Conservation (phyloP, 2,797 vertebrate genomes). For the Gouania willdenowi region DNA sequence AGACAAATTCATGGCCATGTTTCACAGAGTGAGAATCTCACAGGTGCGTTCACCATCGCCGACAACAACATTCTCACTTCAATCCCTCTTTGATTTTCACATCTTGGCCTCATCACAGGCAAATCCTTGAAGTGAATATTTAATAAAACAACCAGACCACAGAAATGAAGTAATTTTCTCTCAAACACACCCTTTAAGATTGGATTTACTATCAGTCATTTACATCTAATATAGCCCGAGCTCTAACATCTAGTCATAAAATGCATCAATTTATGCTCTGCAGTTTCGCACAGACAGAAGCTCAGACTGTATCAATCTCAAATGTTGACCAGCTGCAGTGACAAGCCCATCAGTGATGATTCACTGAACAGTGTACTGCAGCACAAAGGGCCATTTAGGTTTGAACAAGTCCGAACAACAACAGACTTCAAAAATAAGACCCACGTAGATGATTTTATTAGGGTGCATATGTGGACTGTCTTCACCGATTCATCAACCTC, state of each 20-base stretch:
- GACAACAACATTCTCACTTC: constrained; percentile 46
- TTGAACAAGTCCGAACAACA: constrained; percentile 41
- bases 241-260: constrained; percentile 63
- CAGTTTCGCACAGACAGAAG: constrained; percentile 38
- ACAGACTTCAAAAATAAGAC: constrained; percentile 29
- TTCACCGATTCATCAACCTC: constrained; percentile 3
- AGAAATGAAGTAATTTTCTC: constrained; percentile 64
- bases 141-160: constrained; percentile 45
- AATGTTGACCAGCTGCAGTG: constrained; percentile 58
- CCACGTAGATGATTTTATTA: constrained; percentile 32
- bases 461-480: constrained; percentile 8
- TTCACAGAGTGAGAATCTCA: constrained; percentile 28
- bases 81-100: constrained; percentile 43
- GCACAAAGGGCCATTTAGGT: constrained; percentile 45
- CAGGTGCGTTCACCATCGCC: constrained; percentile 39
- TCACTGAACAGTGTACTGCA: constrained; percentile 49
- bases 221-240: constrained; percentile 60
- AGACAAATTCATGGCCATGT: constrained; percentile 46
- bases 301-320: constrained; percentile 63
- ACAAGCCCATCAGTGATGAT: constrained; percentile 64
- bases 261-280: constrained; percentile 59
- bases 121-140: constrained; percentile 55
- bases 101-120: constrained; percentile 54
- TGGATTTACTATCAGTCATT: constrained; percentile 72
- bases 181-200: constrained; percentile 68